Evolutionary conservation across 2,888 invertebrate species (phyloP), one percentile per base, ranked within the genome.

Genomic region (Meliscaeva auricollis): DNA sequence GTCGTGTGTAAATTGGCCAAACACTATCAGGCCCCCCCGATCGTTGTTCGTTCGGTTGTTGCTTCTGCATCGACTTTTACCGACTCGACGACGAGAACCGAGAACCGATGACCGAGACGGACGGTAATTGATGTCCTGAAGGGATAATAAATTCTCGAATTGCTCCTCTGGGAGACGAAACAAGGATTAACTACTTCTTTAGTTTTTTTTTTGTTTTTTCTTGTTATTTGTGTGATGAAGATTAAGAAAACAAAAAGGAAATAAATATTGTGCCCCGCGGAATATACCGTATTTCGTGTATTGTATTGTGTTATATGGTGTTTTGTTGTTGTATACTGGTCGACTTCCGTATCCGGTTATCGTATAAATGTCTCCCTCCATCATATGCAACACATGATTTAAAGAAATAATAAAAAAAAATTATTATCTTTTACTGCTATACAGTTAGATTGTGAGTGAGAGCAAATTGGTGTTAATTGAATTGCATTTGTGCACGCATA

Each of bases 391-490:
- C 76, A 69, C 54, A 75, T 79, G 66, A 78, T 82, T 73, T 77
- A 74, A 75, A 35, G 11, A 32, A 56, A 46, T 9, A 11, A 48
- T 4, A 58, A 17, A 58, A 74, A 69, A 30, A 48, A 32, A 20
- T 60, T 48, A 58, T 72, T 68, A 68, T 79, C 72, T 75, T 54
- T 66, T 20, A 38, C 66, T 68, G 22, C 58, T 22, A 54, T 20
- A 22, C 50, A 76, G 60, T 66, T 32, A 46, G 72, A 85, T 68
- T 64, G 85, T 68, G 78, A 83, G 69, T 79, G 79, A 76, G 76
- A 81, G 85, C 85, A 73, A 85, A 85, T 85, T 85, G 77, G 81
- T 80, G 85, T 85, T 85, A 85, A 85, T 85, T 85, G 85, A 85
- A 85, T 85, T 85, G 85, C 81, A 85, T 85, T 60, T 85, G 76